Evolutionary conservation across 2,888 invertebrate genomes (phyloP), one percentile per base, ranked within the genome.

Genomic region (Dasypogon diadema): DNA sequence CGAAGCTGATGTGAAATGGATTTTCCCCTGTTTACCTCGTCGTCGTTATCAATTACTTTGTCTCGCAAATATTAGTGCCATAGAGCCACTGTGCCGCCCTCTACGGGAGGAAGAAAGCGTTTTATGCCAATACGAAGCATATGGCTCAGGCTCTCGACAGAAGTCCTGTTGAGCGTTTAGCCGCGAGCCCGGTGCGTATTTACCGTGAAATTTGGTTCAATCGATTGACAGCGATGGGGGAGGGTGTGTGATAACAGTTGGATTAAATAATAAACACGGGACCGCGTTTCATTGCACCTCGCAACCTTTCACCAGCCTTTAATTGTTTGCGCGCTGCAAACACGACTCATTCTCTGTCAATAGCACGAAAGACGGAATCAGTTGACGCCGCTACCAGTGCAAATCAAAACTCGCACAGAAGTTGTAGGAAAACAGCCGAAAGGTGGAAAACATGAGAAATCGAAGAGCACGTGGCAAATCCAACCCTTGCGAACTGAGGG

Each of bases 401-500:
- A 48, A 48, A 48, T 12, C 6, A 3, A 5, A 48, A n/a, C 16
- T n/a, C 48, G n/a, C 6, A 48, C 12, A 14, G n/a, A 48, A 48
- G 5, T 48, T 48, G 4, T 8, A 22, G 22, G 54, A 22, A 54
- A 54, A 54, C 21, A 54, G 42, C 8, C 42, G 42, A 42, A 12
- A 42, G n/a, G 10, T 72, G 54, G 24, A 70, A 70, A 54, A 70
- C 70, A 70, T 16, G 54, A 70, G 54, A 34, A 34, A 70, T 54
- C 54, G 70, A 46, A 72, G 54, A 75, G 56, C 77, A 77, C 77
- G 77, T 77, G 77, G 70, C 75, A 77, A 77, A 72, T 34, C 55
- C 21, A 70, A 37, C 68, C 75, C 21, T 30, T n/a, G 14, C 10
- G 14, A 56, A 24, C 12, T 26, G 12, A 70, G 37, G 30, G 54